Percentiles rank a stretch among this genome's conserved stretches.
These are phyloP conservation scores for Ostrea edulis DNA, from an alignment of 1,140 invertebrate genomes.

Conservation along the genomic window DNA sequence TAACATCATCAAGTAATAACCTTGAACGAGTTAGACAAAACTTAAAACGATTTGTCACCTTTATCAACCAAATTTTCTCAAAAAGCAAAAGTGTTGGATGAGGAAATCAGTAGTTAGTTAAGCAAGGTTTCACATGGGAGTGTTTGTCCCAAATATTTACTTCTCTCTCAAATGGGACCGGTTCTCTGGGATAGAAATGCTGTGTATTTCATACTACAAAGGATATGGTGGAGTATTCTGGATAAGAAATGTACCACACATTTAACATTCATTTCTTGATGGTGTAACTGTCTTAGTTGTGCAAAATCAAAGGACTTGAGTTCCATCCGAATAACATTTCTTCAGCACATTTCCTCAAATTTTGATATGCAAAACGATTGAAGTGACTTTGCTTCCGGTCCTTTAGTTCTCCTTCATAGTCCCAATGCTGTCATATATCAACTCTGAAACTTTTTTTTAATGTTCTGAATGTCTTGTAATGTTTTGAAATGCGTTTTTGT, in stretches of 20 bases:
- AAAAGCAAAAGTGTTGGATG: constrained; percentile 22
- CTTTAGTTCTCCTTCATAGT: neutral
- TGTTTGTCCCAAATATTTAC: neutral
- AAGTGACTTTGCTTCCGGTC: neutral
- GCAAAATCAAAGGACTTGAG: too few relatives aligned
- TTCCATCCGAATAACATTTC: too few relatives aligned
- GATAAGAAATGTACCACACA: too few relatives aligned
- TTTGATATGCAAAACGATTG: too few relatives aligned
- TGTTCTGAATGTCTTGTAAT: neutral
- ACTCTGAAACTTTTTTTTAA: neutral
- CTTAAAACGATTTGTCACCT: constrained; percentile 4
- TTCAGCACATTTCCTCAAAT: too few relatives aligned
- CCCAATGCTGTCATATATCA: neutral
- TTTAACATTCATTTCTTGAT: too few relatives aligned
- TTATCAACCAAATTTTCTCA: constrained; percentile 24
- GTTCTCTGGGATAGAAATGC: neutral
- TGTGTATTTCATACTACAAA: neutral
- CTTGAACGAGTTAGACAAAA: neutral
- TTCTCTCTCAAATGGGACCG: neutral
- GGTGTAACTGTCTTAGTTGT: too few relatives aligned
- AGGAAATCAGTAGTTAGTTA: neutral
- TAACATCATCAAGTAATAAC: neutral
- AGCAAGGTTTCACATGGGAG: neutral
- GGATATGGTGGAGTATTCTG: neutral
- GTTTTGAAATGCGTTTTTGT: neutral